These are phyloP conservation scores for Trogon surrucura DNA, from an alignment of 2,113 vertebrate genomes.

Conservation along the genomic window DNA sequence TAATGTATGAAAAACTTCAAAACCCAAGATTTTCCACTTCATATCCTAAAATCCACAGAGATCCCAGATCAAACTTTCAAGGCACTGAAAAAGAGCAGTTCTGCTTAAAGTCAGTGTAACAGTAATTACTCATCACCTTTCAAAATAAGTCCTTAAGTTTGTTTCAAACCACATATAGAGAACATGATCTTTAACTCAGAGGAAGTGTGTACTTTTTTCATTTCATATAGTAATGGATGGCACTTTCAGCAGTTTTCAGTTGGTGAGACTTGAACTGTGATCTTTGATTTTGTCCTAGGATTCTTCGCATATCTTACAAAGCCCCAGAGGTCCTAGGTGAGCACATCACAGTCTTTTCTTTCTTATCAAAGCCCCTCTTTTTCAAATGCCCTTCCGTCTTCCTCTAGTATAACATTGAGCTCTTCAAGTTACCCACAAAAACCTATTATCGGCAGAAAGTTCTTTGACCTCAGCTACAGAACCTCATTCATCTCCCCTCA, in stretches of 20 bases:
- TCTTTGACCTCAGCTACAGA: neutral
- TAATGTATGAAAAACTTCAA: neutral
- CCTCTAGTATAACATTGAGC: neutral
- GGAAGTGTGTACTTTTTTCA: neutral
- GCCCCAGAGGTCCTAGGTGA: neutral
- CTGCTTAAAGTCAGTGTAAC: neutral
- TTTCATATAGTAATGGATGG: neutral
- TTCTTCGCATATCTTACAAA: neutral
- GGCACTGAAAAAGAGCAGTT: neutral
- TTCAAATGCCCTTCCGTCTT: neutral
- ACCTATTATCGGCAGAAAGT: neutral
- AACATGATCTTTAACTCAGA: neutral
- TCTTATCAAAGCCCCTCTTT: neutral
- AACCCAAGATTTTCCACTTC: neutral
- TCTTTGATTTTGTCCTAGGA: conserved; percentile 16
- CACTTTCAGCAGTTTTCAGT: neutral
- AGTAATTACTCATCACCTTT: neutral
- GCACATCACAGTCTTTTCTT: neutral
- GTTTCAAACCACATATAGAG: neutral
- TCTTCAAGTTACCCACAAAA: neutral
- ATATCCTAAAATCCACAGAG: neutral
- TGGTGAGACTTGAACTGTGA: neutral
- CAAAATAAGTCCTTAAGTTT: neutral
- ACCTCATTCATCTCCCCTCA: neutral
- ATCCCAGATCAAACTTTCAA: neutral